Evolutionary conservation across 2,888 invertebrate genomes (phyloP).

Genomic region (Zaprionus obscuricornis): DNA sequence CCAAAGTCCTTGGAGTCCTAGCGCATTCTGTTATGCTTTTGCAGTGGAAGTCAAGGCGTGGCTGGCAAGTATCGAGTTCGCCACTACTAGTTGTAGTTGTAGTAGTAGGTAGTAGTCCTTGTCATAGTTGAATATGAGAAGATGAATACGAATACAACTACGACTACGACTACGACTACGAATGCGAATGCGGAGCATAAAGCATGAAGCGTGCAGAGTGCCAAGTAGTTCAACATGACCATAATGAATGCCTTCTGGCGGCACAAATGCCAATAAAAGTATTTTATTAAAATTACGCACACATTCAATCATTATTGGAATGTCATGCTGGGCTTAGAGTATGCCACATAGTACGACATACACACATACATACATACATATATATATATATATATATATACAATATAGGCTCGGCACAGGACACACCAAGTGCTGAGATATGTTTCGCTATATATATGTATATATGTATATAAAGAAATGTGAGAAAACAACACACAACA

Average conservation of each 20-base stretch:
- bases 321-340: constrained; percentile 57
- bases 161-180: too few relatives aligned
- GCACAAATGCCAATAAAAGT: constrained; percentile 77
- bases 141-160: too few relatives aligned
- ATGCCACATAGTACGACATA: not conserved
- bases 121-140: too few relatives aligned
- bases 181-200: too few relatives aligned
- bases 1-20: constrained; percentile 1
- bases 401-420: not conserved
- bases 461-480: too few relatives aligned
- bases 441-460: too few relatives aligned
- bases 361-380: not conserved
- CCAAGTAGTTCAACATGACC: constrained; percentile 5
- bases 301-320: constrained; percentile 78
- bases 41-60: too few relatives aligned
- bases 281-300: constrained; percentile 78
- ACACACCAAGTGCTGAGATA: constrained; percentile 41
- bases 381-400: not conserved
- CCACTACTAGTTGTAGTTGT: too few relatives aligned
- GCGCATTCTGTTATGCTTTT: too few relatives aligned
- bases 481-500: constrained; percentile 27
- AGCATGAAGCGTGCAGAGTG: constrained; percentile 18
- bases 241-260: constrained; percentile 53
- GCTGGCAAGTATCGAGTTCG: too few relatives aligned
- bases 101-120: too few relatives aligned